Conservation (phyloP, 1,140 invertebrate genomes). For the Drosophila equinoxialis region DNA sequence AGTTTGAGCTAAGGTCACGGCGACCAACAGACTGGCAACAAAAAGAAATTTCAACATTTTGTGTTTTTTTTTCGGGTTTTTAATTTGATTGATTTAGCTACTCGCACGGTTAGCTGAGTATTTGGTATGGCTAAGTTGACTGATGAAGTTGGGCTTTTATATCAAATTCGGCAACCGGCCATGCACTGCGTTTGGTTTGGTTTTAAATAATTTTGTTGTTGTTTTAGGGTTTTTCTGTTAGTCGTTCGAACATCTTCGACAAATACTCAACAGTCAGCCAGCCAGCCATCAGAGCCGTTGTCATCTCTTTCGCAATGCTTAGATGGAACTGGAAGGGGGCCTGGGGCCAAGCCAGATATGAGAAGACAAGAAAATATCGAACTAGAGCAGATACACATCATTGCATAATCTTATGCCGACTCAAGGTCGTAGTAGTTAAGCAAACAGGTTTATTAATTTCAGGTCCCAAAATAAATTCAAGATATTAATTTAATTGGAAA, state of each 20-base stretch:
- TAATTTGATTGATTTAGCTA: conserved; percentile 37
- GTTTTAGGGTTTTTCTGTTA: conserved; percentile 36
- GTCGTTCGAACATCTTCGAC: not conserved
- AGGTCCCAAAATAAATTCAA: not conserved
- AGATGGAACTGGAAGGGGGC: not conserved
- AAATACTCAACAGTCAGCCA: not conserved
- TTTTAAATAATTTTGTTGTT: conserved; percentile 20
- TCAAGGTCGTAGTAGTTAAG: conserved; percentile 70
- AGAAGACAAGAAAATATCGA: conserved; percentile 30
- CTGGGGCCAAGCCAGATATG: not conserved
- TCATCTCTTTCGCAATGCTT: conserved; percentile 2
- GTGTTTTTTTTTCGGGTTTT: conserved; percentile 11
- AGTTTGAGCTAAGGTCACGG: conserved; percentile 44
- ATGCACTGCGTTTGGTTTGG: conserved; percentile 15
- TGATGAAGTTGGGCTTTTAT: conserved; percentile 63
- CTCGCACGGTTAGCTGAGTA: conserved; percentile 70
- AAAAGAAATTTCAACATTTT: conserved; percentile 74
- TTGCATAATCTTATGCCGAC: not conserved
- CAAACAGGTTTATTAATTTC: conserved; percentile 48
- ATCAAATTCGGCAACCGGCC: conserved; percentile 55
- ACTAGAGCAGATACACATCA: conserved; percentile 17
- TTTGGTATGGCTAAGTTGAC: conserved; percentile 67
- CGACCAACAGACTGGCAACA: conserved; percentile 69
- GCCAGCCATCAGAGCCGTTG: not conserved
- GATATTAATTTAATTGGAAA: not conserved